Evolutionary conservation across 2,113 vertebrate genomes (phyloP).

Genomic region (Labeo catla): DNA sequence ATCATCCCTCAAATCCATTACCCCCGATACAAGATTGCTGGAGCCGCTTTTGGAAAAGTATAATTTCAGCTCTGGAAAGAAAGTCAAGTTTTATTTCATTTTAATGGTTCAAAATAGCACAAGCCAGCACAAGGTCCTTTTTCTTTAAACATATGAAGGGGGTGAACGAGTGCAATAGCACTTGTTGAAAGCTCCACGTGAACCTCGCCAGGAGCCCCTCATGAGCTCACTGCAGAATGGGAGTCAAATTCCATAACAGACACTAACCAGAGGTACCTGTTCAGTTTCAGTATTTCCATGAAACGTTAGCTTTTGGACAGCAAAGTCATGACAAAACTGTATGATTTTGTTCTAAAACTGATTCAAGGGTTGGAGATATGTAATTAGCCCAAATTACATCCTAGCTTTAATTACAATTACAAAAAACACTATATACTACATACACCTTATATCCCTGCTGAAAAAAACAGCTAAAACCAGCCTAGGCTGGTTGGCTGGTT

Average conservation of each 20-base stretch:
- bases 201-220: not conserved
- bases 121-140: constrained; percentile 28
- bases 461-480: no score
- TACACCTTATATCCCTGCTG: not conserved
- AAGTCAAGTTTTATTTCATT: constrained; percentile 60
- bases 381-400: not conserved
- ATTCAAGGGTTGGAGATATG: not conserved
- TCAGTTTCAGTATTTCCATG: constrained; percentile 19
- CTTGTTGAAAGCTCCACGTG: constrained; percentile 29
- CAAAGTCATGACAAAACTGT: not conserved
- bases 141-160: constrained; percentile 12
- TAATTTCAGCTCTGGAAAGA: constrained; percentile 54
- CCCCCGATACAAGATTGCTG: constrained; percentile 46
- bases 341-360: not conserved
- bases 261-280: constrained; percentile 32
- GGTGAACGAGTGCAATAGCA: constrained; percentile 44
- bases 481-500: no score
- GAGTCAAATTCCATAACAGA: constrained; percentile 10
- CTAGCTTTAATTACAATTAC: not conserved
- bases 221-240: constrained; percentile 31
- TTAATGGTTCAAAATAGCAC: constrained; percentile 52
- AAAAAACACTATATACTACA: not conserved
- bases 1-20: constrained; percentile 50
- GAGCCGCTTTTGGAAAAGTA: constrained; percentile 56
- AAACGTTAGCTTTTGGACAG: not conserved